phyloP scores from a whole-genome alignment of 2,888 invertebrate genomes.

The Tinea trinotella region DNA sequence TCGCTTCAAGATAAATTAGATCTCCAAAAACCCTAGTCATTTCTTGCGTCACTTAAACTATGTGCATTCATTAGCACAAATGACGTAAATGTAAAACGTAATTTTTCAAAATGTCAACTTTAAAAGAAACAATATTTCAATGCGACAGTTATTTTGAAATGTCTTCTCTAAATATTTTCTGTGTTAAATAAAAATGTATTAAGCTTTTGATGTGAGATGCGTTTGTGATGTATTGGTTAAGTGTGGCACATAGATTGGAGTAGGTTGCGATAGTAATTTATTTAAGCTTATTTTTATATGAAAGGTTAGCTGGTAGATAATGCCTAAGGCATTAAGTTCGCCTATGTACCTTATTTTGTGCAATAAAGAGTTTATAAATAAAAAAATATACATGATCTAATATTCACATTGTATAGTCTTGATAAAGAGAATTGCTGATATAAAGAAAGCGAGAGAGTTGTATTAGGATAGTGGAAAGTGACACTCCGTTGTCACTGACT shows the following conservation, averaged over 20 bases:
- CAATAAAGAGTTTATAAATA: neutral
- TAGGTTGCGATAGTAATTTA: neutral
- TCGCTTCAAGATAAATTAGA: too few species aligned
- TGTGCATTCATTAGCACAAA: neutral
- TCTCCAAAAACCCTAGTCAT: too few species aligned
- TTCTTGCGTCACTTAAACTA: too few species aligned
- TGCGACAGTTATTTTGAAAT: slow-evolving; percentile 18
- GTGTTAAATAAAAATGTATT: slow-evolving; percentile 4
- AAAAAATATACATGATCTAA: too few species aligned
- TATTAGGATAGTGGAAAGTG: too few species aligned
- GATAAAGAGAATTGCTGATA: too few species aligned
- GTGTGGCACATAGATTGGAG: slow-evolving; percentile 2
- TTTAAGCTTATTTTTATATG: neutral
- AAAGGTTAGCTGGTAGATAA: too few species aligned
- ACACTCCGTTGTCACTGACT: too few species aligned
- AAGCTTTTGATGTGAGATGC: slow-evolving; percentile 11
- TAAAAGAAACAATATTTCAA: slow-evolving; percentile 19
- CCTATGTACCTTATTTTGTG: too few species aligned
- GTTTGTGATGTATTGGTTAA: slow-evolving; percentile 19
- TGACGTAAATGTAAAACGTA: neutral
- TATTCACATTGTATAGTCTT: too few species aligned
- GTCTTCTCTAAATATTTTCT: slow-evolving; percentile 12
- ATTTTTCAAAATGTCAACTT: slow-evolving; percentile 11
- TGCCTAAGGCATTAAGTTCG: too few species aligned
- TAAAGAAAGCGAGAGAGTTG: too few species aligned